Percentiles rank a stretch among this genome's conserved stretches.
These are phyloP conservation scores for Prenolepis imparis DNA, from an alignment of 2,888 invertebrate genomes.

Conservation along the genomic window DNA sequence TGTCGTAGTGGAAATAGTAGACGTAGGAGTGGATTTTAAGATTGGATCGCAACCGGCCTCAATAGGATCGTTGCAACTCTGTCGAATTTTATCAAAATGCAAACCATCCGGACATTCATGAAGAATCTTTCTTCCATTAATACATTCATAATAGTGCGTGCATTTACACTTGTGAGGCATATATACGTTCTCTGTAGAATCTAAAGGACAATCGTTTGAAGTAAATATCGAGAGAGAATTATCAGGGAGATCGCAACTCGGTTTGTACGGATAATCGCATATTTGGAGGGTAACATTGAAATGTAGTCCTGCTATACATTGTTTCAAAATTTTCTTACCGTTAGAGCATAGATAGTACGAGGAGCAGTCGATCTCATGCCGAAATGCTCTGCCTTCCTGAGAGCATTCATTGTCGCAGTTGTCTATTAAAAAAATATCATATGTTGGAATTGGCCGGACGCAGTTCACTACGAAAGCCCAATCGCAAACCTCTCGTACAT, in stretches of 20 bases:
- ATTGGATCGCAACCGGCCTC: not conserved
- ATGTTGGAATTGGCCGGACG: not conserved
- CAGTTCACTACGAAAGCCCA: conserved; percentile 23
- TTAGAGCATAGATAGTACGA: conserved; percentile 27
- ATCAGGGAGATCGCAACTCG: not conserved
- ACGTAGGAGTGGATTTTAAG: not conserved
- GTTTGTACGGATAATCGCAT: conserved; percentile 23
- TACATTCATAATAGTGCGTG: conserved; percentile 71
- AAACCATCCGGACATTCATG: conserved; percentile 42
- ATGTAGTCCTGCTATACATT: conserved; percentile 19
- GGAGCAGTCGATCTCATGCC: not conserved
- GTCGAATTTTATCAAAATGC: conserved; percentile 61
- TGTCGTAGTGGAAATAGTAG: not conserved
- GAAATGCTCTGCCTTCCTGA: conserved; percentile 1
- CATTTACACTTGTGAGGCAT: conserved; percentile 53
- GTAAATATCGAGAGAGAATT: not conserved
- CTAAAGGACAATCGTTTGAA: conserved; percentile 38
- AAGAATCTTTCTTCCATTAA: conserved; percentile 63
- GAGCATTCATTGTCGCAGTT: not conserved
- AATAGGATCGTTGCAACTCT: conserved; percentile 65
- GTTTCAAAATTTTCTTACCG: not conserved
- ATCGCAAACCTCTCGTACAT: conserved; percentile 64
- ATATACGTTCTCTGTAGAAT: not conserved
- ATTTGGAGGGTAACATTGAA: conserved; percentile 7
- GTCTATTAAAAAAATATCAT: not conserved